Conservation (phyloP, 2,888 invertebrate genomes). For the Lypha dubia region DNA sequence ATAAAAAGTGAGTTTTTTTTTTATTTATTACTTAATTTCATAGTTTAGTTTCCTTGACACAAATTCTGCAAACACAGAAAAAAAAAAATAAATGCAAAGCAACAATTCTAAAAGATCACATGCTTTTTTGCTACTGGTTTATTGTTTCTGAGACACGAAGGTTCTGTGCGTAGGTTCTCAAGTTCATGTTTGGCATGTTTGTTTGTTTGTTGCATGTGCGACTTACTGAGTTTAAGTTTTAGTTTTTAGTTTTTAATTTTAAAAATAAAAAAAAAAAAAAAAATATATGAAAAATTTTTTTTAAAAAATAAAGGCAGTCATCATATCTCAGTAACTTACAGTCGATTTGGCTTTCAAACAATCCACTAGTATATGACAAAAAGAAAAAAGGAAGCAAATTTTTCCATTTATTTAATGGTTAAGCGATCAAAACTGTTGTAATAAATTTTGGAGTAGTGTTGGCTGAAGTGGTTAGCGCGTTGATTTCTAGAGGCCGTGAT, state of each 20-base stretch:
- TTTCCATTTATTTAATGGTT: too few relatives aligned
- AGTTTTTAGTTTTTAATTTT: slow-evolving; percentile 27
- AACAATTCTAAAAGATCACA: slow-evolving; percentile 60
- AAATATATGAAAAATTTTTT: not conserved
- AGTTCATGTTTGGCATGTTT: slow-evolving; percentile 62
- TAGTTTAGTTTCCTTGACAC: slow-evolving; percentile 78
- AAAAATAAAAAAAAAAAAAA: slow-evolving; percentile 43
- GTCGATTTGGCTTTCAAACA: too few relatives aligned
- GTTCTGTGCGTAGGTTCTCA: slow-evolving; percentile 72
- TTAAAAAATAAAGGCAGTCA: not conserved
- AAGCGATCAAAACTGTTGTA: too few relatives aligned
- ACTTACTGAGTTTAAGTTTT: slow-evolving; percentile 29
- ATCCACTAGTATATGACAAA: too few relatives aligned
- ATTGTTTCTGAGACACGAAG: slow-evolving; percentile 53
- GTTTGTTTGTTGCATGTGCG: slow-evolving; percentile 8
- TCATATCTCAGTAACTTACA: not conserved
- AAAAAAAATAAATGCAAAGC: slow-evolving; percentile 30
- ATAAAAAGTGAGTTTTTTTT: slow-evolving; percentile 53
- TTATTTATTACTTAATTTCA: slow-evolving; percentile 41
- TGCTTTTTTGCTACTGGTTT: slow-evolving; percentile 30
- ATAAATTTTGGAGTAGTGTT: too few relatives aligned
- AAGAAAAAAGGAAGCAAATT: too few relatives aligned
- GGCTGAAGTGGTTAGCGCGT: too few relatives aligned
- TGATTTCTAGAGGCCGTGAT: too few relatives aligned
- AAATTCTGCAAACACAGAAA: slow-evolving; percentile 73